Conservation (phyloP, 1,140 invertebrate species). For the Diorhabda carinulata region DNA sequence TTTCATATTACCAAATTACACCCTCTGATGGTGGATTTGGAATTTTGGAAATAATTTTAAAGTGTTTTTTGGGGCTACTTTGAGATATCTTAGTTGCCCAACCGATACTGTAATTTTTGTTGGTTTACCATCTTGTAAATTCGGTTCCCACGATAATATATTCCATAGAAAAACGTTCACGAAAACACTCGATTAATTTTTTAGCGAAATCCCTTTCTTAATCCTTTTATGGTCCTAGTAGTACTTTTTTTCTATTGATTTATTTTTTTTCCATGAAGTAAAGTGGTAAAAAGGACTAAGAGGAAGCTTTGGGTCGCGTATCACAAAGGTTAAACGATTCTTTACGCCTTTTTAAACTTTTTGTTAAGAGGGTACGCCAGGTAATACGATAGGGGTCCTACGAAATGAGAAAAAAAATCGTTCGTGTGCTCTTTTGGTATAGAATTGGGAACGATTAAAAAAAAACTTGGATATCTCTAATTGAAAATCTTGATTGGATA, state of each 20-base stretch:
- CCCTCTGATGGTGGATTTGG: too few species aligned
- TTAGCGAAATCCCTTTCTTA: neutral
- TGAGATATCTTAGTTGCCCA: too few species aligned
- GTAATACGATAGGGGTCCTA: constrained; percentile 19
- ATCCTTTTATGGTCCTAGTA: neutral
- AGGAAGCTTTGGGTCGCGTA: constrained; percentile 4
- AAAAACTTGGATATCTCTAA: constrained; percentile 4
- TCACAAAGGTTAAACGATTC: constrained; percentile 23
- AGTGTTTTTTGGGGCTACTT: too few species aligned
- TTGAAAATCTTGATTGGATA: constrained; percentile 19
- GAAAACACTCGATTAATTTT: neutral
- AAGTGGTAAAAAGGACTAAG: constrained; percentile 11
- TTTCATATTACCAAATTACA: too few species aligned
- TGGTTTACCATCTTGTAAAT: neutral
- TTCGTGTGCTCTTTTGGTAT: constrained; percentile 16
- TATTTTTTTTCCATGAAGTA: constrained; percentile 6
- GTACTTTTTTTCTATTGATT: neutral
- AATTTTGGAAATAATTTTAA: too few species aligned
- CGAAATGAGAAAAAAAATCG: constrained; percentile 12
- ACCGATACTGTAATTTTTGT: neutral
- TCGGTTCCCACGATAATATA: neutral
- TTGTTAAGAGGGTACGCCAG: constrained; percentile 14
- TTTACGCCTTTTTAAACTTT: constrained; percentile 22
- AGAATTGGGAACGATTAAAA: constrained; percentile 7
- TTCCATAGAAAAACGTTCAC: neutral